These are phyloP conservation scores for Prionailurus viverrinus DNA, from an alignment of 2,113 vertebrate genomes.

Conservation along the genomic window DNA sequence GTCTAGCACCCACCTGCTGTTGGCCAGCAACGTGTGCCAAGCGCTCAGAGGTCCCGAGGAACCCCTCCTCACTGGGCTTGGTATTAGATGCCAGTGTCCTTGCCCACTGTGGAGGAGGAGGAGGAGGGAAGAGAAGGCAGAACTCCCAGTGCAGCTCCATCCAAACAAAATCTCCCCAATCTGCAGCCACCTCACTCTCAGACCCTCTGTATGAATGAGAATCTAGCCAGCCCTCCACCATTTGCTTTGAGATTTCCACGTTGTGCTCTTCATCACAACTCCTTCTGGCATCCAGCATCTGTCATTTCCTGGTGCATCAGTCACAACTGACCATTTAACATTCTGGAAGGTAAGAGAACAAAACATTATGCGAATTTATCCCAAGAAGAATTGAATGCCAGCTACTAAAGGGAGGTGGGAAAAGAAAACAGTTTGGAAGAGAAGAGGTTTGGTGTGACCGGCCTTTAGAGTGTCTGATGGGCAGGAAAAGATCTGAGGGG, in stretches of 20 bases:
- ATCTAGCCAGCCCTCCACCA: neutral
- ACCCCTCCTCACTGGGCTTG: neutral
- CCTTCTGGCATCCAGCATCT: neutral
- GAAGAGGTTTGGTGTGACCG: neutral
- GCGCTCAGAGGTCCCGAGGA: too few species aligned
- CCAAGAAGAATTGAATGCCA: neutral
- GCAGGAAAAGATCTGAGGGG: neutral
- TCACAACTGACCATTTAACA: neutral
- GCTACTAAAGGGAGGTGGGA: neutral
- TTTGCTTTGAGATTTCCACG: neutral
- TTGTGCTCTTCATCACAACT: neutral
- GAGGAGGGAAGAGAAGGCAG: fast-evolving
- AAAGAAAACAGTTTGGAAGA: neutral
- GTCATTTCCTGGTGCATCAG: neutral
- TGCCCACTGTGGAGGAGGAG: neutral
- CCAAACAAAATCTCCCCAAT: neutral
- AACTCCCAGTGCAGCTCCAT: neutral
- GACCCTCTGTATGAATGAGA: neutral
- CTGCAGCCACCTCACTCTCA: neutral
- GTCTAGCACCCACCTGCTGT: neutral
- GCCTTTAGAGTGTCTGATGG: neutral
- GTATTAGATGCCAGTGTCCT: neutral
- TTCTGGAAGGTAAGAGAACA: neutral
- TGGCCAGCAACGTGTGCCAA: neutral
- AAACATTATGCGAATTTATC: neutral